Base-by-base conservation (phyloP, 1,140 invertebrate species). In the Bombus waltoni region DNA sequence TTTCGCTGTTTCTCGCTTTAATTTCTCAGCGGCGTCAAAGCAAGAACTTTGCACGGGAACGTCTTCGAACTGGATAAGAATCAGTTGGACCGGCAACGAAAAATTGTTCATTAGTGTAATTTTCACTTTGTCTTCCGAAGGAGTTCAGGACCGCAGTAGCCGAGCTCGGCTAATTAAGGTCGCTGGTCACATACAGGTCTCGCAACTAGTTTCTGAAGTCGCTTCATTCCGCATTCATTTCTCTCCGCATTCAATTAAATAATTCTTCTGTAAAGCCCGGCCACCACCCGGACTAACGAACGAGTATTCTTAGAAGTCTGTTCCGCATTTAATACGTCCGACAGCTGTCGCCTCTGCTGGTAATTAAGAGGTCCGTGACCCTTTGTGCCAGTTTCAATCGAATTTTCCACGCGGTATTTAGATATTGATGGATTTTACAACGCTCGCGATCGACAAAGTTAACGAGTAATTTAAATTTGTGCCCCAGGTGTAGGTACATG, bases 321-420 rank as follows among this genome's bases (percentile, higher is more conserved):
- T 81, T 53, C 80, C 70, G 83, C 59, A 88, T 93, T 93, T 89
- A 92, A 89, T 83, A 70, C n/a, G 18, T 10, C 6, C 28, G 11
- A 11, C 57, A 32, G 28, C 57, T 40, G 28, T 18, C 25, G 35
- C 13, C 11, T 76, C 25, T n/a, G 72, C 40, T 11, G 1, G 9
- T 13, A 40, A 59, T 59, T 76, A n/a, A 81, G n/a, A 10, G 25
- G 32, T 18, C 38, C 38, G 9, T 18, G 47, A n/a, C 6, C 32
- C 3, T 66, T 15, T 22, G 15, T 11, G 22, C 18, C 13, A 22
- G n/a, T n/a, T 47, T 47, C 22, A 1, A 66, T 44, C 0, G 3
- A 68, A 79, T 22, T 42, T 77, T 40, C 57, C 5, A 38, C 6
- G 0, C 11, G 11, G 40, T 38, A n/a, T 77, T 62, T 40, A 2